Conservation (phyloP, 37 sponge, comb jelly and placozoan species). For the Beroe ovata region DNA sequence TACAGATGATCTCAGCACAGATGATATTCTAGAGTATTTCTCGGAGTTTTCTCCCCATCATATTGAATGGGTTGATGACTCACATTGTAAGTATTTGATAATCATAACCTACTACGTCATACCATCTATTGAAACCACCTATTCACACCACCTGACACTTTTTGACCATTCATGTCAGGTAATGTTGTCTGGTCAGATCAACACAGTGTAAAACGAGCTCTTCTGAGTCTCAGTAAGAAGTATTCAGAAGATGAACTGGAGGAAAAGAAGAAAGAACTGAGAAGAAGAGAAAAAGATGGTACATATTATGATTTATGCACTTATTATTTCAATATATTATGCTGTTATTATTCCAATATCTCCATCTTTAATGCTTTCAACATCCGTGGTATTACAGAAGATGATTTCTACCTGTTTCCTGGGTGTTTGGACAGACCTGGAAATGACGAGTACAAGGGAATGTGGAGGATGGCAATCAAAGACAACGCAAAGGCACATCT, state of each 20-base stretch:
- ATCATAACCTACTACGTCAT: neutral
- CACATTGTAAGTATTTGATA: slow-evolving; percentile 72
- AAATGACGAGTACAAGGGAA: slow-evolving; percentile 17
- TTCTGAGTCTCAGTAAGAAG: slow-evolving; percentile 68
- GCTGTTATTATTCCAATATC: too few relatives aligned
- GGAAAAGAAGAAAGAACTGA: slow-evolving; percentile 20
- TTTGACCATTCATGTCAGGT: slow-evolving; percentile 64
- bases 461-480: slow-evolving; percentile 29
- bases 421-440: slow-evolving; percentile 31
- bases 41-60: slow-evolving; percentile 70
- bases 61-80: slow-evolving; percentile 82
- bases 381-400: slow-evolving; percentile 44
- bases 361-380: too few relatives aligned
- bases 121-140: neutral
- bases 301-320: too few relatives aligned
- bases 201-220: slow-evolving; percentile 72
- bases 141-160: neutral
- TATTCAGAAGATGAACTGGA: slow-evolving; percentile 26
- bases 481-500: slow-evolving; percentile 43
- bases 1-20: slow-evolving; percentile 76
- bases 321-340: too few relatives aligned
- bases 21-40: slow-evolving; percentile 74
- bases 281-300: slow-evolving; percentile 57
- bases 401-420: slow-evolving; percentile 31
- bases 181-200: slow-evolving; percentile 76